These are phyloP conservation scores for Cistogaster globosa DNA, from an alignment of 2,888 invertebrate genomes.

Conservation along the genomic window DNA sequence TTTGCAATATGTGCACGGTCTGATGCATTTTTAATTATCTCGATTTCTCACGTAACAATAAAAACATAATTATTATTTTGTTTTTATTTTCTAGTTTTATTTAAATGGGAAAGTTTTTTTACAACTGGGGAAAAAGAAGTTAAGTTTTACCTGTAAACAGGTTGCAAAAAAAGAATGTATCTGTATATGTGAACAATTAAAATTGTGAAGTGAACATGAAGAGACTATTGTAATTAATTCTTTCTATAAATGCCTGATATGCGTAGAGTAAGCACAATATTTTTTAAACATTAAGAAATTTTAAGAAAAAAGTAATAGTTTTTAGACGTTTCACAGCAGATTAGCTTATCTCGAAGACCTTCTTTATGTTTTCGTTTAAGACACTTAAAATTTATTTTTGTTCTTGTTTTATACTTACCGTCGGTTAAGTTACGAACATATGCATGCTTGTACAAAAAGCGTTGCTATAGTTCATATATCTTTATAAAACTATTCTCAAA, in stretches of 20 bases:
- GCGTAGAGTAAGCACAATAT: background rate
- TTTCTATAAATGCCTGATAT: background rate
- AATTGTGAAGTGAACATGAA: background rate
- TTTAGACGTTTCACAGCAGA: too few relatives aligned
- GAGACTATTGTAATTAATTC: background rate
- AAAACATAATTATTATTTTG: background rate
- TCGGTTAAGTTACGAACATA: too few relatives aligned
- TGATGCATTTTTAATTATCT: slow-evolving; percentile 66
- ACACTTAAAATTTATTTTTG: too few relatives aligned
- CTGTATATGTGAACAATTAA: background rate
- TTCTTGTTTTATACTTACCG: too few relatives aligned
- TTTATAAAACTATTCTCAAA: too few relatives aligned
- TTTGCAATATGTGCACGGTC: slow-evolving; percentile 9
- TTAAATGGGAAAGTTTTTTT: background rate
- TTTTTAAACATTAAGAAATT: background rate
- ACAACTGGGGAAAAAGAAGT: background rate
- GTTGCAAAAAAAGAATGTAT: background rate
- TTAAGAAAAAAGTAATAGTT: too few relatives aligned
- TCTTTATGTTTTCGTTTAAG: too few relatives aligned
- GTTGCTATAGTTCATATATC: too few relatives aligned
- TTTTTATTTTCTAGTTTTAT: background rate
- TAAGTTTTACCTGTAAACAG: too few relatives aligned
- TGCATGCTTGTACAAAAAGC: too few relatives aligned
- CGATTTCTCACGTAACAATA: slow-evolving; percentile 44
- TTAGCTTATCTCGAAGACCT: too few relatives aligned